phyloP scores from a whole-genome alignment of 2,113 vertebrate species.

The Strix aluco region DNA sequence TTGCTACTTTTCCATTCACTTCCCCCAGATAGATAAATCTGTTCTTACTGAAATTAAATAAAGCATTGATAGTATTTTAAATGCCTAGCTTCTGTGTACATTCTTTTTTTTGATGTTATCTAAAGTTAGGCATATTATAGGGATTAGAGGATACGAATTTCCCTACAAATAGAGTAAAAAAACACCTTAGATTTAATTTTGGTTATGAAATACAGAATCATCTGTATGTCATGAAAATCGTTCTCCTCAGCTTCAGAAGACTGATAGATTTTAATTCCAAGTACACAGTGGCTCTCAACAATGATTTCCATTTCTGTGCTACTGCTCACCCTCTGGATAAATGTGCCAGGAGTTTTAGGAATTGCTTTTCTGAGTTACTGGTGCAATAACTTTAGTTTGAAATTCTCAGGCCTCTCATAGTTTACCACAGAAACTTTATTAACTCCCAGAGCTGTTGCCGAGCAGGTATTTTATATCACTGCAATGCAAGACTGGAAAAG shows the following conservation, averaged over 20 bases:
- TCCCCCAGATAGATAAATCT: background rate
- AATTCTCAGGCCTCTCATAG: constrained; percentile 77
- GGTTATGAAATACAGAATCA: constrained; percentile 46
- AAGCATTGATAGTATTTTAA: background rate
- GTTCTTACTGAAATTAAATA: constrained; percentile 13
- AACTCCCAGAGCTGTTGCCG: constrained; percentile 71
- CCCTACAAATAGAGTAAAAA: constrained; percentile 33
- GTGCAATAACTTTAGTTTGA: constrained; percentile 80
- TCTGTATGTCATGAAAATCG: constrained; percentile 48
- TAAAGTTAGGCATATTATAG: background rate
- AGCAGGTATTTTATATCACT: constrained; percentile 73
- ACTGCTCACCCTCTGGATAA: constrained; percentile 74
- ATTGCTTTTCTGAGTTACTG: constrained; percentile 81
- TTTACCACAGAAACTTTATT: constrained; percentile 78
- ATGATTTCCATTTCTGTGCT: constrained; percentile 77
- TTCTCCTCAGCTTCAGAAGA: constrained; percentile 66
- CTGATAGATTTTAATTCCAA: constrained; percentile 79
- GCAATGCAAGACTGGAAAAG: constrained; percentile 46
- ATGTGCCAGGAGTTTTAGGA: constrained; percentile 78
- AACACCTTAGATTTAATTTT: constrained; percentile 39
- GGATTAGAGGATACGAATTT: constrained; percentile 7
- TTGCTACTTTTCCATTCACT: background rate
- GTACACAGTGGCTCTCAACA: constrained; percentile 67
- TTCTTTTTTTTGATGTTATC: constrained; percentile 7
- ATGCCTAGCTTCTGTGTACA: background rate